Base-by-base conservation (phyloP, 2,888 invertebrate genomes). In the Allolobophora icterica region DNA sequence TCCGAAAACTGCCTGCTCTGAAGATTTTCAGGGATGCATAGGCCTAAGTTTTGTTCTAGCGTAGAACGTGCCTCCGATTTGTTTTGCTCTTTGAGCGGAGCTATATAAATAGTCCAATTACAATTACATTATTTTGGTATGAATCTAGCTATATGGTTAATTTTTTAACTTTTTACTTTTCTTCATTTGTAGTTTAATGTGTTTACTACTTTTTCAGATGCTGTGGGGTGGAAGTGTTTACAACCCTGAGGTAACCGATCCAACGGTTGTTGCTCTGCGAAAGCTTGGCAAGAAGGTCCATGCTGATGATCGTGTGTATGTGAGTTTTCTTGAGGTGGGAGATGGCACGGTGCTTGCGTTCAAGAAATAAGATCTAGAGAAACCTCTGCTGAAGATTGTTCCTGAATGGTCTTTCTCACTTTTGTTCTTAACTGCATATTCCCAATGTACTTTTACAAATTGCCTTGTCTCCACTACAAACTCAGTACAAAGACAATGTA, bases 331-430 rank as follows among this genome's bases (percentile, higher is more conserved):
- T 30, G 58, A 52, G 34, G 35, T 92, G 8, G 92, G 92, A 45
- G 92, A 92, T 58, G 92, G 92, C 24, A 90, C 91, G 3, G 89
- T 84, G 30, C n/a, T 92, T 33, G 90, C 90, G 40, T 92, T 92
- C 89, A 92, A 92, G 89, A 91, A 91, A 52, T 91, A 89, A 91
- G 71, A 71, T 71, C 30, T 71, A n/a, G 8, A 8, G 8, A 30
- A 71, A 71, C 11, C 8, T n/a, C 71, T n/a, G n/a, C 4, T 71
- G 71, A n/a, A 13, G 30, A 71, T 71, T 71, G 71, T 71, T 71
- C 8, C n/a, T n/a, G 71, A 71, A 71, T n/a, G 71, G n/a, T 71
- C 71, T 71, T 71, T 71, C 71, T 71, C 71, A 52, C 1, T 24
- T n/a, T 52, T 71, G 52, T 71, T 30, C 71, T 71, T 24, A 52